phyloP scores from a whole-genome alignment of 2,113 vertebrate genomes.

The Esox niger region DNA sequence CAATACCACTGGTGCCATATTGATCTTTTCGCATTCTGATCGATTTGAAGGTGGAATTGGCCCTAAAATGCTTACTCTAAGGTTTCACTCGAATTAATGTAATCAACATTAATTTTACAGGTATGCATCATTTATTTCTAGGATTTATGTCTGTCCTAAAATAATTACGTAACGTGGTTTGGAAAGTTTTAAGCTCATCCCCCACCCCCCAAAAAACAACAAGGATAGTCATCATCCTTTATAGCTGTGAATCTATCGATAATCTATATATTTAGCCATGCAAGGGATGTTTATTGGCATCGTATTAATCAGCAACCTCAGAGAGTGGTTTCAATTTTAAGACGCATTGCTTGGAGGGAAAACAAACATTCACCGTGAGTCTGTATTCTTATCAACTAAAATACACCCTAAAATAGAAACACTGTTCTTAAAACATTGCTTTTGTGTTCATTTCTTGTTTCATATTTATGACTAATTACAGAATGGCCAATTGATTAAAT shows the following conservation, averaged over 20 bases:
- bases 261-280: conserved; percentile 27
- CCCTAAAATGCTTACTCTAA: conserved; percentile 45
- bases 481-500: neutral
- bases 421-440: neutral
- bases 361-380: neutral
- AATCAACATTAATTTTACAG: neutral
- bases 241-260: conserved; percentile 12
- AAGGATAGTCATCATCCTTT: neutral
- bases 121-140: too few relatives aligned
- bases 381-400: too few relatives aligned
- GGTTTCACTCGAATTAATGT: conserved; percentile 37
- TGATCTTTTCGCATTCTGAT: conserved; percentile 73
- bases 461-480: neutral
- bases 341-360: neutral
- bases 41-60: conserved; percentile 65
- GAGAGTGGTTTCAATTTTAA: neutral
- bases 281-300: conserved; percentile 15
- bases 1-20: conserved; percentile 69
- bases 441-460: neutral
- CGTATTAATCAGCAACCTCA: neutral
- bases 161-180: neutral
- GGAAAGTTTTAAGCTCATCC: neutral
- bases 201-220: neutral
- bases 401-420: neutral
- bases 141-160: too few relatives aligned